Evolutionary conservation across 2,888 invertebrate genomes (phyloP), one percentile per base, ranked within the genome.

Genomic region (Leptinotarsa rubiginosa): DNA sequence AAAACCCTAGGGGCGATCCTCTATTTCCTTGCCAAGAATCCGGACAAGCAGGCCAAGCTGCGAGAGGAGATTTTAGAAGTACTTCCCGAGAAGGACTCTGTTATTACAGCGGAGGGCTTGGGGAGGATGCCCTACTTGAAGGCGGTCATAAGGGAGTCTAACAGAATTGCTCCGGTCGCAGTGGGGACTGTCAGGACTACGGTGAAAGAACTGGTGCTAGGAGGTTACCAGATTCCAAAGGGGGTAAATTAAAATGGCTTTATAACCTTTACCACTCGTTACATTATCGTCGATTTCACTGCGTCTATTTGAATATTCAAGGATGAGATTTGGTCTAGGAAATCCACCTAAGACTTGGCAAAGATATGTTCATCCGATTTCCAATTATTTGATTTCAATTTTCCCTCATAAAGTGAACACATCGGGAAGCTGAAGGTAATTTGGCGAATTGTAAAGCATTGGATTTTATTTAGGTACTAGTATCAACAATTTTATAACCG

Each of bases 91-190:
- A 84, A 85, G 64, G 78, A 83, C 50, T 82, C 83, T 22, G 80
- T 81, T 4, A 81, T 90, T 2, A 88, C 87, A 3, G 81, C 86
- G 16, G 86, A 88, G 16, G 80, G 83, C 22, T 78, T 90, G 47
- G 81, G 84, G 59, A 82, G 85, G 49, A 79, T 89, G 62, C 84
- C 85, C 1, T 92, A 92, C 80, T 85, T 93, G 12, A 90, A 89
- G 82, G 93, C 93, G 2, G 91, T 92, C 80, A 85, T 93, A 5
- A 93, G 92, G 83, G 93, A 93, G 85, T 87, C 91, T 0, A 86
- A 90, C 64, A 87, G 92, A 73, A 72, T 86, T 18, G 79, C 84
- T 41, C 84, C 85, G 49, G 78, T 83, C 47, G 80, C 81, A n/a
- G 73, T 83, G 56, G 85, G 82, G 54, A 82, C 76, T 75, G 18